A percentile compares a stretch with the other conserved stretches of the same genome.
Conservation (phyloP, 92 coral and sea anemone species). For the Desmophyllum pertusum region DNA sequence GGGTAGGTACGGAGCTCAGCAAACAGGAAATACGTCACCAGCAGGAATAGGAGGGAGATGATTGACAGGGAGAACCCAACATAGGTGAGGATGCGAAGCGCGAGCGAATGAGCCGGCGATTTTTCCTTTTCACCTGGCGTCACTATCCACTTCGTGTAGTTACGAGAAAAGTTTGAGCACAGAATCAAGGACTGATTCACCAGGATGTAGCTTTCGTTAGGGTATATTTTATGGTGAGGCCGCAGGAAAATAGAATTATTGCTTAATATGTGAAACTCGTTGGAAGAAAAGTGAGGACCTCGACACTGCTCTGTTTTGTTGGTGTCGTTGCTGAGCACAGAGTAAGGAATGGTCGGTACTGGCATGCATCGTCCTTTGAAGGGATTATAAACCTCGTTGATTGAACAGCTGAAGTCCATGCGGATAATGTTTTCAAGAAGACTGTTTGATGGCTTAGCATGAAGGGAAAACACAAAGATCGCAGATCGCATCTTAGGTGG, state of each 20-base stretch:
- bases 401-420: background rate
- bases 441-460: background rate
- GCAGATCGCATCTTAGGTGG: background rate
- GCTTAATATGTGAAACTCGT: background rate
- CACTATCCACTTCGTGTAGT: background rate
- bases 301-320: background rate
- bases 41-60: no score
- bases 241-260: background rate
- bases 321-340: no score
- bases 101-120: background rate
- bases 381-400: background rate
- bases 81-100: no score
- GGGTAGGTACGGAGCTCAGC: no score
- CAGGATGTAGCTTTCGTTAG: background rate
- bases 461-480: background rate
- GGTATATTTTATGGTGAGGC: conserved; percentile 4
- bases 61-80: no score
- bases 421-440: background rate
- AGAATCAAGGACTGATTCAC: background rate
- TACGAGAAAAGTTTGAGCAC: no score
- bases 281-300: background rate
- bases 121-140: no score
- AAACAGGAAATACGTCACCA: no score
- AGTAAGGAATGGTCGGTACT: background rate
- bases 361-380: background rate